Conservation (phyloP, 2,888 invertebrate species). For the Caenorhabditis sp. region DNA sequence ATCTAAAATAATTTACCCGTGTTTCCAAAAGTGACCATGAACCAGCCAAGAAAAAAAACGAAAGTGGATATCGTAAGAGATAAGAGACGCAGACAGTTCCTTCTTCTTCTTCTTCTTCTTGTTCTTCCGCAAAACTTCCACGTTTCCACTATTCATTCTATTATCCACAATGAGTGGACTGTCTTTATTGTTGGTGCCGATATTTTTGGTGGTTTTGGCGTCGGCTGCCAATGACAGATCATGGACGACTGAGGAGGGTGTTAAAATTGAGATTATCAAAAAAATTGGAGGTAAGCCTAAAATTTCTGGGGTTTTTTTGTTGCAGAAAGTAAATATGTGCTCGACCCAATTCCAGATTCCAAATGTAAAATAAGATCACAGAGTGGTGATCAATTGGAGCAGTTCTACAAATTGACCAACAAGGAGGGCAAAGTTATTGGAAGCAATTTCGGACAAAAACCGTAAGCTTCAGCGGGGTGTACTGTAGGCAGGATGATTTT, state of each 20-base stretch:
- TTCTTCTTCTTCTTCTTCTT: slow-evolving; percentile 4
- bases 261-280: slow-evolving; percentile 69
- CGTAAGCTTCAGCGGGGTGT: slow-evolving; percentile 36
- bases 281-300: slow-evolving; percentile 60
- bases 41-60: background rate
- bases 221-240: slow-evolving; percentile 47
- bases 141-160: background rate
- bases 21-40: background rate
- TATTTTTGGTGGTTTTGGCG: background rate
- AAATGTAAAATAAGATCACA: slow-evolving; percentile 66
- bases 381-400: slow-evolving; percentile 66
- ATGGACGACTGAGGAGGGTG: slow-evolving; percentile 68
- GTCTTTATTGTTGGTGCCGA: background rate
- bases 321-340: background rate
- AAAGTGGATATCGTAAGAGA: background rate
- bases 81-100: background rate
- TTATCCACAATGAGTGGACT: background rate
- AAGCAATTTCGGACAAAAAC: slow-evolving; percentile 66
- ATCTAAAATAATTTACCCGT: background rate
- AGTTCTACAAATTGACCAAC: slow-evolving; percentile 68
- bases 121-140: background rate
- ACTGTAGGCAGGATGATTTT: no score
- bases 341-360: slow-evolving; percentile 52
- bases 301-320: background rate
- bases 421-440: slow-evolving; percentile 67